Evolutionary conservation across 2,888 invertebrate genomes (phyloP), one percentile per base, ranked within the genome.

Genomic region (Trissolcus brochymenae): DNA sequence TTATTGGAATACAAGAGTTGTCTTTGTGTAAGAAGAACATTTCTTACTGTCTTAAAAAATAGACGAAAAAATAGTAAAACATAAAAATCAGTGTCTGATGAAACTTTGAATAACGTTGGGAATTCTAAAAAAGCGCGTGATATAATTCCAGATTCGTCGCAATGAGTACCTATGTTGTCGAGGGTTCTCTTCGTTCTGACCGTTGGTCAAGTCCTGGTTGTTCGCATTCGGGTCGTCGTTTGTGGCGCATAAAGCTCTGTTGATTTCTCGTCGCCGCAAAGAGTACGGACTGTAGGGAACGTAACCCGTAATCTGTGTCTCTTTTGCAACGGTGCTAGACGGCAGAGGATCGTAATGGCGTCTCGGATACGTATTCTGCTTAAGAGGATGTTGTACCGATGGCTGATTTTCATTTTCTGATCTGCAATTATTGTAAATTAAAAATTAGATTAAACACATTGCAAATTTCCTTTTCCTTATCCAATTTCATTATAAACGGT

Each of bases 221-320:
- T 84, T 85, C 50, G 81, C 73, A 51, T 81, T 76, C 16, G 78
- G 66, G 56, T 79, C 72, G 21, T 86, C 84, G 53, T 82, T 84
- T 49, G 76, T 81, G 19, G 82, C 62, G 56, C 87, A 87, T 68
- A 85, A 88, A 67, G 87, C 84, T 79, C 87, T 84, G 50, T 81
- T 78, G 16, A 85, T 79, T 68, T 89, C 88, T 68, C 86, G 84
- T 29, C 87, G 83, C 51, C 87, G 85, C 17, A 84, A 71, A n/a
- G 85, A 84, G 76, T 89, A 89, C 3, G 88, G 87, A 81, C 88
- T 88, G 74, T 88, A 88, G 9, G 88, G 85, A 55, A 87, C 82
- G 60, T 87, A 88, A 49, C 84, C 86, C 53, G 83, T 80, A 76
- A 82, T 85, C 67, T 83, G 81, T 59, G 83, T 79, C 73, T 87